These are phyloP conservation scores for Etheostoma perlongum DNA, from an alignment of 2,797 vertebrate species.

Conservation along the genomic window DNA sequence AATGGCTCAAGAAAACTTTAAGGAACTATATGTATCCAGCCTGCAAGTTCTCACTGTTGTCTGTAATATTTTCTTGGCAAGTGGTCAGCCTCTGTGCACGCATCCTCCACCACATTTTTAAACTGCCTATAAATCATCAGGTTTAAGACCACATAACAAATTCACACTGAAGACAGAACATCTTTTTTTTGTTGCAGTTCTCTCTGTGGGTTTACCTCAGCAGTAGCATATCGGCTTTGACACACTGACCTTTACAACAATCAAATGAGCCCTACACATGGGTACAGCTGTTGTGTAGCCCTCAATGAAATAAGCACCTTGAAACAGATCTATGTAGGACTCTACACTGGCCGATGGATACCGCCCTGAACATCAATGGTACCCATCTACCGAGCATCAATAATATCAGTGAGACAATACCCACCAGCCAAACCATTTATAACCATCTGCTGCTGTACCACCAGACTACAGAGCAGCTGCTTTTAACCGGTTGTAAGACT, in stretches of 20 bases:
- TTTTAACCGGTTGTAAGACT: too few relatives aligned
- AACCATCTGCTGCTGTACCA: too few relatives aligned
- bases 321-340: background rate
- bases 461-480: too few relatives aligned
- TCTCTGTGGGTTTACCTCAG: conserved; percentile 20
- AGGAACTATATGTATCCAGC: background rate
- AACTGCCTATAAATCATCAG: conserved; percentile 22
- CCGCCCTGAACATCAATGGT: background rate
- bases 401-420: too few relatives aligned
- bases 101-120: conserved; percentile 1
- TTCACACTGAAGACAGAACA: conserved; percentile 23
- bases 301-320: background rate
- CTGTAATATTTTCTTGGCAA: conserved; percentile 8
- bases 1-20: background rate
- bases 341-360: background rate
- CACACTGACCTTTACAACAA: conserved; percentile 19
- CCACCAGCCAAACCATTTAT: too few relatives aligned
- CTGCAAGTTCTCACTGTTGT: conserved; percentile 5
- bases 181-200: conserved; percentile 15
- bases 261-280: conserved; percentile 5
- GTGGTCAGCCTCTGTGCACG: background rate
- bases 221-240: conserved; percentile 12
- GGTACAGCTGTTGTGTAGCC: background rate
- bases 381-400: too few relatives aligned
- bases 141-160: conserved; percentile 37